phyloP scores from a whole-genome alignment of 2,888 invertebrate genomes.

The Doris montereyensis region DNA sequence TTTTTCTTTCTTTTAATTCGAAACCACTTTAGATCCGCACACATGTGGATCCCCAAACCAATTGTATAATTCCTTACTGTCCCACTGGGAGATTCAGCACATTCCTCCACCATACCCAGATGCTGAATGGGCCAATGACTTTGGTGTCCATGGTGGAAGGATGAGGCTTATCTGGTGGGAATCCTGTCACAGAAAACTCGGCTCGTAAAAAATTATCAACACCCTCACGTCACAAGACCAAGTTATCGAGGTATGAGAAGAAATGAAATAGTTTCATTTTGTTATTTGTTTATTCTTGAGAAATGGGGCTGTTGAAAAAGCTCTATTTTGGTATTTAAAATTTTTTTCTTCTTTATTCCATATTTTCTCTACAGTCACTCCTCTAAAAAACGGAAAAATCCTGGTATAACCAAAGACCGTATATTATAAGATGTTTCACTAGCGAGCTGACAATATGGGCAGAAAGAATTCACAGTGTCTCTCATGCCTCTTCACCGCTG shows the following conservation, averaged over 20 bases:
- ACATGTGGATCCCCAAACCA: conserved; percentile 75
- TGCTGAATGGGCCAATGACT: conserved; percentile 78
- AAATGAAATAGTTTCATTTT: no score
- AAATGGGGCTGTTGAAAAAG: no score
- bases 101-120: conserved; percentile 76
- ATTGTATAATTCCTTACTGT: conserved; percentile 77
- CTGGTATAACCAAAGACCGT: no score
- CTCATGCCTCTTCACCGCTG: no score
- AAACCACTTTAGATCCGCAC: conserved; percentile 65
- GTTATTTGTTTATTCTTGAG: no score
- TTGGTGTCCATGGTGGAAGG: conserved; percentile 83
- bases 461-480: no score
- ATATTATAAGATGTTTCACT: no score
- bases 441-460: no score
- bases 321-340: no score
- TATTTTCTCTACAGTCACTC: no score
- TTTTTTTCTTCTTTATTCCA: no score
- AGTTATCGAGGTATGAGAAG: conserved; percentile 71
- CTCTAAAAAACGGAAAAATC: no score
- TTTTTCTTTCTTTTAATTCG: background rate
- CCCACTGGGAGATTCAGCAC: conserved; percentile 78
- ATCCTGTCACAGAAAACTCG: conserved; percentile 81
- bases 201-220: conserved; percentile 82
- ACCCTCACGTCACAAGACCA: conserved; percentile 78
- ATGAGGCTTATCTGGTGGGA: conserved; percentile 80